Evolutionary conservation across 2,888 invertebrate species (phyloP).

Genomic region (Drosophila borealis): DNA sequence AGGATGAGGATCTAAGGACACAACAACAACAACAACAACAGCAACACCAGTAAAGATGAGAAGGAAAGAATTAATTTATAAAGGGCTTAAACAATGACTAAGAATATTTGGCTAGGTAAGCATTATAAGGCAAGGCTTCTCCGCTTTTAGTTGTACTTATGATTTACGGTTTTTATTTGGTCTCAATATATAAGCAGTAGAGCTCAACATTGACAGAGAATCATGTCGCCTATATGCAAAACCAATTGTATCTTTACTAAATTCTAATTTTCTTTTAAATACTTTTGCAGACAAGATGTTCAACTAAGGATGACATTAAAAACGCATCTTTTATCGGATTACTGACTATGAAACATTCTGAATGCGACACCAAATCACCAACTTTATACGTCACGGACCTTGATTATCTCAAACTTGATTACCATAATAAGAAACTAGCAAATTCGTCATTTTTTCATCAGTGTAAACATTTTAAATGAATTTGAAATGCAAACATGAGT

Average conservation of each 20-base stretch:
- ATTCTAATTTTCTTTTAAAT: constrained; percentile 10
- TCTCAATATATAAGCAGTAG: constrained; percentile 66
- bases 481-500: constrained; percentile 66
- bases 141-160: constrained; percentile 60
- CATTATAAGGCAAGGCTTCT: constrained; percentile 65
- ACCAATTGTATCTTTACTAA: background rate
- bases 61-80: constrained; percentile 43
- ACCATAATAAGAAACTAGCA: constrained; percentile 50
- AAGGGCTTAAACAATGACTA: constrained; percentile 67
- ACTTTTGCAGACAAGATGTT: constrained; percentile 61
- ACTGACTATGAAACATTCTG: constrained; percentile 16
- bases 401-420: constrained; percentile 37
- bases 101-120: constrained; percentile 77
- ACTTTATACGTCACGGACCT: constrained; percentile 55
- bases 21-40: constrained; percentile 36
- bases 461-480: constrained; percentile 67
- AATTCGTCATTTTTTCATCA: constrained; percentile 64
- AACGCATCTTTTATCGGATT: constrained; percentile 6
- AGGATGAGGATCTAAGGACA: constrained; percentile 59
- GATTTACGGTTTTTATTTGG: constrained; percentile 53
- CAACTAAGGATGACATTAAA: constrained; percentile 39
- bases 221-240: constrained; percentile 43
- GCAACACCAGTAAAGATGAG: constrained; percentile 37
- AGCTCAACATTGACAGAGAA: constrained; percentile 75
- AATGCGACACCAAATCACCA: constrained; percentile 47